Conservation (phyloP, 2,888 invertebrate species). For the Metalampra italica region DNA sequence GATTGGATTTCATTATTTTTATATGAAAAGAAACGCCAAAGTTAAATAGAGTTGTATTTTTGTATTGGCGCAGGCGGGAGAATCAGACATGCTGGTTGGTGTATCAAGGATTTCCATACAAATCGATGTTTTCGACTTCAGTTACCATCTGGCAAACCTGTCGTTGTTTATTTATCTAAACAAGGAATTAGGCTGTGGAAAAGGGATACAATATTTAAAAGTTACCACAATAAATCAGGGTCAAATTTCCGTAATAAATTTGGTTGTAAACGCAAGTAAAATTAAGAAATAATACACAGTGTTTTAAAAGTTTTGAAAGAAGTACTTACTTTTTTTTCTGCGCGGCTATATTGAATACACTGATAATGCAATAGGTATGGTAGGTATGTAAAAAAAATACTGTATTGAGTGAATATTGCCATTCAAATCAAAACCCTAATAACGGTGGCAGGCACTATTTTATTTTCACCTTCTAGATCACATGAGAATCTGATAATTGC, state of each 20-base stretch:
- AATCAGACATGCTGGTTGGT: neutral
- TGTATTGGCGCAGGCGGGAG: constrained; percentile 2
- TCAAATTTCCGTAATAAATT: too few species aligned
- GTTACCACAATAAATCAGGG: neutral
- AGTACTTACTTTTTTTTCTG: neutral
- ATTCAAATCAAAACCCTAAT: too few species aligned
- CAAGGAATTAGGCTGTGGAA: neutral
- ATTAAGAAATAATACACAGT: neutral
- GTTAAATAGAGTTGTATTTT: constrained; percentile 15
- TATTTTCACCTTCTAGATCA: too few species aligned
- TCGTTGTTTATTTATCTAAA: neutral
- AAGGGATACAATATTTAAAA: neutral
- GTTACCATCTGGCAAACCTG: constrained; percentile 4
- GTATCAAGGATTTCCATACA: neutral
- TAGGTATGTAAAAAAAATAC: too few species aligned
- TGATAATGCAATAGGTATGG: too few species aligned
- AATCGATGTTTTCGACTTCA: constrained; percentile 3
- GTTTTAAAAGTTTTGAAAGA: neutral
- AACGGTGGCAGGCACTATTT: too few species aligned
- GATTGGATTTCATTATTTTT: constrained; percentile 13
- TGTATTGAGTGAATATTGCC: too few species aligned
- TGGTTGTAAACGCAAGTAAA: neutral
- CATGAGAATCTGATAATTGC: too few species aligned
- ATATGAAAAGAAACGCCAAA: constrained; percentile 18
- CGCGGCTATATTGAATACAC: too few species aligned